Conservation (phyloP, 2,113 vertebrate species). For the Pluvianellus socialis region DNA sequence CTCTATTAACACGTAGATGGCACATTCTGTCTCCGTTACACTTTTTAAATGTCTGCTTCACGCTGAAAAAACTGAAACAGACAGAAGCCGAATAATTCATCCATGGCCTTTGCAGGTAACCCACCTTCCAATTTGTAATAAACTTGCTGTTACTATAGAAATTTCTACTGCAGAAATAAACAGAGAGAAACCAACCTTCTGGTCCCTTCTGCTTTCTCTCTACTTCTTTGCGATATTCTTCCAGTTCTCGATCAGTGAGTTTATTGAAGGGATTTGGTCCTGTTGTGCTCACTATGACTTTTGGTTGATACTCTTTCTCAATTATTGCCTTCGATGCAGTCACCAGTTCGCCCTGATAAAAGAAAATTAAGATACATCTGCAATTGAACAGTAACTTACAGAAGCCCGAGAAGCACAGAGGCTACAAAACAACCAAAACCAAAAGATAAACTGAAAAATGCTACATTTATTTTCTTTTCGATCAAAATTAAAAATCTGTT, state of each 20-base stretch:
- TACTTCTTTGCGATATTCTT: conserved; percentile 92
- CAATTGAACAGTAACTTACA: neutral
- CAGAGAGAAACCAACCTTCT: conserved; percentile 78
- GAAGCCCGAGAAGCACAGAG: neutral
- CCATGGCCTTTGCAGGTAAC: neutral
- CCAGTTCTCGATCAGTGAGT: conserved; percentile 91
- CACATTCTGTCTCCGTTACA: neutral
- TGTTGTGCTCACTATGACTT: conserved; percentile 90
- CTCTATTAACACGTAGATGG: rapidly evolving
- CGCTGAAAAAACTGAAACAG: neutral
- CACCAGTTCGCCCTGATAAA: conserved; percentile 90
- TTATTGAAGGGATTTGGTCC: conserved; percentile 97
- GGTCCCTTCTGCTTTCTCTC: conserved; percentile 92
- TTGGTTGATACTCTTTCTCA: conserved; percentile 96
- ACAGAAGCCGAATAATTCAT: neutral
- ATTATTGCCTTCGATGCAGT: conserved; percentile 98
- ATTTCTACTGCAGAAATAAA: neutral
- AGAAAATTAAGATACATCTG: conserved; percentile 12
- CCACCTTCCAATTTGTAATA: neutral
- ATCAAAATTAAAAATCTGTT: neutral
- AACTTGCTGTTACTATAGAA: neutral
- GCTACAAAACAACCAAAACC: neutral
- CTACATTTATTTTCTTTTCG: neutral
- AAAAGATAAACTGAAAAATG: neutral
- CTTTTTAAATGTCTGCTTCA: neutral